Base-by-base conservation (phyloP, 2,797 vertebrate species). In the Columba guinea region DNA sequence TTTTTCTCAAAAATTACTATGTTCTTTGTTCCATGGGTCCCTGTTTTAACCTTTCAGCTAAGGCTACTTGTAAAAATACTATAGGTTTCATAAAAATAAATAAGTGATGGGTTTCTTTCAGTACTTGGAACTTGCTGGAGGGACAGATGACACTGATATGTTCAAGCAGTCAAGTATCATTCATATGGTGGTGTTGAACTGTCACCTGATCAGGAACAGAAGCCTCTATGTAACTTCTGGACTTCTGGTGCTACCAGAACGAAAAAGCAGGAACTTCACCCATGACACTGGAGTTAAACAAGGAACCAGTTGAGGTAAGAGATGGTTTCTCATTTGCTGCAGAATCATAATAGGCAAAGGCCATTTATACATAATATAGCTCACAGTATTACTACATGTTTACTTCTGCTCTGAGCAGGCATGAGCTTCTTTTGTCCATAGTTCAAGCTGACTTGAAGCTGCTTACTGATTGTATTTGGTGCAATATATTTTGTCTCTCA, bases 351-450 rank as follows among this genome's bases (percentile, higher is more conserved):
- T 0, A 83, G 56, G 30, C 21, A 70, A 78, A 51, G 49, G 83
- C 11, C 23, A 62, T 51, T 80, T 23, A 39, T 21, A 17, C 3
- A 19, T 46, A 44, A 13, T 8, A 41, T 5, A 58, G 21, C 13
- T 59, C 58, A 28, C 1, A 3, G 3, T 5, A 35, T 51, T 62
- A 49, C 17, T 76, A 52, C 10, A 39, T 0, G 0, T 23, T 79
- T 8, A 6, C 4, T 59, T 64, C 28, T 89, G 48, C 48, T 81
- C 48, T 35, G 70, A 86, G 69, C 37, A 90, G 41, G 21, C 1
- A 0, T 39, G 49, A 87, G 22, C 44, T 76, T 59, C 17, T 34
- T 73, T 32, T n/a, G 34, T 24, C 32, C 16, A 8, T 23, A 70
- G 67, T 60, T 86, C 41, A 68, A 28, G 69, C 52, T 71, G 83